Evolutionary conservation across 2,797 vertebrate genomes (phyloP), one percentile per base, ranked within the genome.

Genomic region (Poecile montanus): DNA sequence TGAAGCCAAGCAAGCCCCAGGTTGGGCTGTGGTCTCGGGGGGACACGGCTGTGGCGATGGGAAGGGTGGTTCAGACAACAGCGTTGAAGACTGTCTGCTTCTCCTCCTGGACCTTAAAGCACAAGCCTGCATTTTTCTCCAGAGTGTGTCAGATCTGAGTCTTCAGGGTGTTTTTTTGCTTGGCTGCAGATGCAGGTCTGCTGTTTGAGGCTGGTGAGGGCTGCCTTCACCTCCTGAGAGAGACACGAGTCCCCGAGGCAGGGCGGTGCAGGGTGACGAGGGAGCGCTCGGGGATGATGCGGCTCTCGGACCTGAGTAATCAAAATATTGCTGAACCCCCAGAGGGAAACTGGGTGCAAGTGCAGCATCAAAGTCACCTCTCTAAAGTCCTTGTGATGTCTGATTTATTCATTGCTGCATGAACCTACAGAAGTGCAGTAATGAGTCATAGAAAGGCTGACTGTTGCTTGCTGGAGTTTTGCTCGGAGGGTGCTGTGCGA

Each of bases 1-100:
- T 50, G 29, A 61, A 91, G 44, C 21, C 76, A 34, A 27, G 16
- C 9, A 56, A 65, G 8, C 20, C 25, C 6, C 13, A 51, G 26
- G 13, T 23, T 63, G 62, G 65, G 18, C 85, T 60, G 23, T 44
- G 12, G 32, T 48, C 30, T 45, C 3, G 2, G 54, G 27, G 71
- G 34, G 36, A 86, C 47, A 18, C 0, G 0, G 44, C 57, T 89
- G 48, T 4, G 1, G 51, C 0, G 0, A 7, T 63, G 20, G 32
- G 32, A 58, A 10, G 36, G 27, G n/a, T 45, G 48, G 22, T 51
- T 95, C 27, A 34, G n/a, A 68, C 30, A 60, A 17, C 58, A 68
- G 45, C 3, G 2, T 14, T 3, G 1, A 54, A 44, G 27, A 23
- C 47, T 61, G 11, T 8, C 54, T 27, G 14, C 20, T 77, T 82